Conservation (phyloP, 2,888 invertebrate genomes). For the Clivina fossor region DNA sequence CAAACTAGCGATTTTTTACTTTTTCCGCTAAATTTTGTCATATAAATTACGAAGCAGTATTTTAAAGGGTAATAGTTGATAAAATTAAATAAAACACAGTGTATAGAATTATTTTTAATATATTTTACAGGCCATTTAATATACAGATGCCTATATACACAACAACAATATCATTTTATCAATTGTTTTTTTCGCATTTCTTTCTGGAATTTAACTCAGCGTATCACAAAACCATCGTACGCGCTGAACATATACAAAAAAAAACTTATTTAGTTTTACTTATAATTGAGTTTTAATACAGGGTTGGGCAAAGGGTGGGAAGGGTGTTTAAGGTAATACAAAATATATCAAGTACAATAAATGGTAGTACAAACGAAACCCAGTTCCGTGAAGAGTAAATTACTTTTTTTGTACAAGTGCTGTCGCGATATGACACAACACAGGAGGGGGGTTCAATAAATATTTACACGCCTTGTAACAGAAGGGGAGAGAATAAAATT, state of each 20-base stretch:
- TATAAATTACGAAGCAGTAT: no score
- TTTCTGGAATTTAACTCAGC: slow-evolving; percentile 25
- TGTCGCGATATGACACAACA: slow-evolving; percentile 5
- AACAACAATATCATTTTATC: slow-evolving; percentile 48
- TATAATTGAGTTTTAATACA: no score
- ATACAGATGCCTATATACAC: slow-evolving; percentile 48
- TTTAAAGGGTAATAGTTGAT: no score
- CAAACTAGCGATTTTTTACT: not conserved
- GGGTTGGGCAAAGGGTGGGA: no score
- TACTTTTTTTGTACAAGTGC: slow-evolving; percentile 30
- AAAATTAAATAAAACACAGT: slow-evolving; percentile 14
- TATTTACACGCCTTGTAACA: no score
- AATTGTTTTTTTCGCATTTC: no score
- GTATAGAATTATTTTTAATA: slow-evolving; percentile 39
- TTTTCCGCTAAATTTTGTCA: no score
- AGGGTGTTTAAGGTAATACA: slow-evolving; percentile 25
- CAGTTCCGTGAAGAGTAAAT: slow-evolving; percentile 29
- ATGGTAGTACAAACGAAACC: slow-evolving; percentile 31
- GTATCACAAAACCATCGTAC: slow-evolving; percentile 19
- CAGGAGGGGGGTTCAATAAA: not conserved
- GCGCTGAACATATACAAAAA: slow-evolving; percentile 31
- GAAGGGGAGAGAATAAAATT: no score
- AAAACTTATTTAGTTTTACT: slow-evolving; percentile 2
- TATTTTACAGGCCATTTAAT: slow-evolving; percentile 51
- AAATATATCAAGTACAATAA: slow-evolving; percentile 31